Evolutionary conservation across 1,140 invertebrate species (phyloP).

Genomic region (Drosophila sp.): DNA sequence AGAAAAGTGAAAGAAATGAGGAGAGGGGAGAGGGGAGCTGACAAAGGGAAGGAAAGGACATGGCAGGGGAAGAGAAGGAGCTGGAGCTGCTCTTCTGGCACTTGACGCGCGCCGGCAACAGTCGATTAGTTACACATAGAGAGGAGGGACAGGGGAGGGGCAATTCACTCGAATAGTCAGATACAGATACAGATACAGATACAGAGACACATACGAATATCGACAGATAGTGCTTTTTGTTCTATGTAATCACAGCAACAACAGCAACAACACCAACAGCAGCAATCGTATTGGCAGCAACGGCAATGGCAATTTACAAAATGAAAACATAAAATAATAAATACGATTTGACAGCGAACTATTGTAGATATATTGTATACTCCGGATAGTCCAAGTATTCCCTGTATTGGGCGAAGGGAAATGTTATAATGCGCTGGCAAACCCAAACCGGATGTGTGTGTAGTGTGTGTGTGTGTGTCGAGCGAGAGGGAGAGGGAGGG

Average conservation of each 20-base stretch:
- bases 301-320: conserved; percentile 75
- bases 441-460: background rate
- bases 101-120: conserved; percentile 79
- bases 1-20: background rate
- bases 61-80: no score
- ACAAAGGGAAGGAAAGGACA: no score
- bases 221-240: conserved; percentile 79
- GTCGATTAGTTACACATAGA: conserved; percentile 72
- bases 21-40: conserved; percentile 3
- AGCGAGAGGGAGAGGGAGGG: background rate
- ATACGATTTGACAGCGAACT: conserved; percentile 76
- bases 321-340: conserved; percentile 83
- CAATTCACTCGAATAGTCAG: conserved; percentile 7
- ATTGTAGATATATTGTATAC: conserved; percentile 29
- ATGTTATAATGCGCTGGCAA: conserved; percentile 1
- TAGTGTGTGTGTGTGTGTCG: background rate
- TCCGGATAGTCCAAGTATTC: conserved; percentile 46
- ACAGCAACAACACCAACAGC: conserved; percentile 41
- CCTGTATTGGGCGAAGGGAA: conserved; percentile 12
- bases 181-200: conserved; percentile 41
- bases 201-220: conserved; percentile 57
- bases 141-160: background rate
- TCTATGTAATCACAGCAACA: conserved; percentile 72
- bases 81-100: conserved; percentile 50
- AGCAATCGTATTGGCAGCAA: background rate